Conservation (phyloP, 2,797 vertebrate genomes). For the Dryobates pubescens region DNA sequence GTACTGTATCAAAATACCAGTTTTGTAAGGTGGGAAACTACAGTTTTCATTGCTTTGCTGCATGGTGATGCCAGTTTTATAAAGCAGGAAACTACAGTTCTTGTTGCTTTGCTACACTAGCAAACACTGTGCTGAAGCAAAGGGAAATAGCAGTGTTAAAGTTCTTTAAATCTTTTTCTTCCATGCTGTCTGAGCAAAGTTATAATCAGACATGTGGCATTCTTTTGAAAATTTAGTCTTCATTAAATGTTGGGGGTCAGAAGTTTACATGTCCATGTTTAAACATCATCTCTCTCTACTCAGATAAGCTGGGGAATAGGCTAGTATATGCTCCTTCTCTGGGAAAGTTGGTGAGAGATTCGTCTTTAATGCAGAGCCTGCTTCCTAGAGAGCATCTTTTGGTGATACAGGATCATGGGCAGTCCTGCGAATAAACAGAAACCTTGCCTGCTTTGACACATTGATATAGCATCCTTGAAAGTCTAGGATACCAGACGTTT, state of each 20-base stretch:
- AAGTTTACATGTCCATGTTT: neutral
- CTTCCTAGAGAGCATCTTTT: neutral
- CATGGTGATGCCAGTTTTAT: neutral
- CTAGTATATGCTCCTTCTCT: neutral
- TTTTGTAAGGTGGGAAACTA: neutral
- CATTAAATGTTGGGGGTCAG: neutral
- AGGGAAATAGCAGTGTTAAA: neutral
- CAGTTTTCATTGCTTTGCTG: neutral
- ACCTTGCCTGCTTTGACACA: neutral
- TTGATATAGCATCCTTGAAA: neutral
- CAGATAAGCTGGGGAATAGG: neutral
- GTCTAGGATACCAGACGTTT: accelerated
- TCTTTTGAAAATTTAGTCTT: neutral
- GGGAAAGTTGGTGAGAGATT: neutral
- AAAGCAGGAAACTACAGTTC: neutral
- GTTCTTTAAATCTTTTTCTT: neutral
- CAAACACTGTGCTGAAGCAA: neutral
- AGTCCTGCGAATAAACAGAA: neutral
- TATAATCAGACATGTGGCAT: neutral
- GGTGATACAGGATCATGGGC: neutral
- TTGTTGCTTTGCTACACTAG: neutral
- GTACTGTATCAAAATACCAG: neutral
- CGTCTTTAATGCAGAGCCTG: neutral
- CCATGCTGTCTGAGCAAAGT: neutral
- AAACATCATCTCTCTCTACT: neutral